phyloP scores from a whole-genome alignment of 2,797 vertebrate genomes.

The Chrosomus eos region DNA sequence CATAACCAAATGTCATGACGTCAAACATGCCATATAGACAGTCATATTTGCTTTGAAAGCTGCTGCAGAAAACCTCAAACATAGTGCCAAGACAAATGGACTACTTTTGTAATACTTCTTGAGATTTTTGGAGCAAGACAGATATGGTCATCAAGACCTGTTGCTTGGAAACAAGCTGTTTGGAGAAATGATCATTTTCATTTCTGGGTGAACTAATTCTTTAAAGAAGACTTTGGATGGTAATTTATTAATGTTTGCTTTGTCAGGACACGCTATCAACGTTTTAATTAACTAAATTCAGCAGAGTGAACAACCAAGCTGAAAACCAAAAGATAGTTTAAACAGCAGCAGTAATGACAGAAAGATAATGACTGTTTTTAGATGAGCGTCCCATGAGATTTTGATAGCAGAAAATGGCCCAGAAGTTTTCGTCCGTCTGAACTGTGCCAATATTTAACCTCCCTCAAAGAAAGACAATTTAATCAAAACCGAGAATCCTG shows the following conservation, averaged over 20 bases:
- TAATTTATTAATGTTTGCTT: background rate
- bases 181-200: background rate
- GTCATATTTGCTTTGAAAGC: background rate
- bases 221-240: background rate
- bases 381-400: background rate
- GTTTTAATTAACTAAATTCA: constrained; percentile 6
- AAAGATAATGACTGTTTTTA: background rate
- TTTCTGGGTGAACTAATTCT: background rate
- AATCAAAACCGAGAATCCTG: constrained; percentile 26
- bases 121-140: background rate
- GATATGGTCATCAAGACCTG: background rate
- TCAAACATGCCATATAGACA: background rate
- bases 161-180: background rate
- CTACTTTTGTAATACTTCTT: background rate
- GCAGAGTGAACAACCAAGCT: background rate
- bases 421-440: background rate
- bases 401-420: background rate
- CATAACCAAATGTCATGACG: constrained; percentile 21
- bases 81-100: background rate
- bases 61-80: background rate
- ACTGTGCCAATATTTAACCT: constrained; percentile 8
- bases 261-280: background rate
- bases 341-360: constrained; percentile 1
- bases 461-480: background rate
- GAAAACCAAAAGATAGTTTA: background rate